phyloP scores from a whole-genome alignment of 64 coral and sea anemone species.

The Montipora sp. region DNA sequence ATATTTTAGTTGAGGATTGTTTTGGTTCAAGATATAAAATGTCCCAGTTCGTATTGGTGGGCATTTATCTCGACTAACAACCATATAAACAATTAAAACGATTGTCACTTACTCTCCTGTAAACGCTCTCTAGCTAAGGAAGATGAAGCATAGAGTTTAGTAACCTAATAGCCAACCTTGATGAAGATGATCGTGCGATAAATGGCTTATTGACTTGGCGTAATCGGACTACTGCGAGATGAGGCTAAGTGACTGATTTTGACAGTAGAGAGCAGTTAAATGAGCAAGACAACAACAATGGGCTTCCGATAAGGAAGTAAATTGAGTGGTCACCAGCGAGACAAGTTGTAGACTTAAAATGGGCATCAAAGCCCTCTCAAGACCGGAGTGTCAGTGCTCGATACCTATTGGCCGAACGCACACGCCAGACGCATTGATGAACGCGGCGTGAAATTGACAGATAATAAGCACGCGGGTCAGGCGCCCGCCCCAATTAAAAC shows the following conservation, averaged over 20 bases:
- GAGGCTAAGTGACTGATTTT: constrained; percentile 30
- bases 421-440: not conserved
- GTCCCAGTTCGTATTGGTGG: not conserved
- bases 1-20: not conserved
- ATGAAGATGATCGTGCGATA: constrained; percentile 37
- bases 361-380: constrained; percentile 22
- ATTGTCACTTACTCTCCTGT: not conserved
- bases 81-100: not conserved
- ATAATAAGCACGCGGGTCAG: constrained; percentile 12
- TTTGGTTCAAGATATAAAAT: not conserved
- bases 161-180: constrained; percentile 6
- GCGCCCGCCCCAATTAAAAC: constrained; percentile 41
- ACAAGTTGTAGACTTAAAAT: constrained; percentile 40
- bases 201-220: constrained; percentile 48
- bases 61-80: constrained; percentile 1
- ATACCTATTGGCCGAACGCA: constrained; percentile 3
- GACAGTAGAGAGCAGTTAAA: constrained; percentile 39
- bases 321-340: constrained; percentile 40
- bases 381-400: constrained; percentile 10
- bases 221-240: constrained; percentile 1
- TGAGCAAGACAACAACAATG: constrained; percentile 4
- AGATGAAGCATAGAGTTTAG: not conserved
- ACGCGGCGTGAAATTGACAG: not conserved
- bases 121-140: not conserved
- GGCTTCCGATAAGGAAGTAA: constrained; percentile 34